Conservation (phyloP, 2,113 vertebrate species). For the Dicrurus megarhynchus region DNA sequence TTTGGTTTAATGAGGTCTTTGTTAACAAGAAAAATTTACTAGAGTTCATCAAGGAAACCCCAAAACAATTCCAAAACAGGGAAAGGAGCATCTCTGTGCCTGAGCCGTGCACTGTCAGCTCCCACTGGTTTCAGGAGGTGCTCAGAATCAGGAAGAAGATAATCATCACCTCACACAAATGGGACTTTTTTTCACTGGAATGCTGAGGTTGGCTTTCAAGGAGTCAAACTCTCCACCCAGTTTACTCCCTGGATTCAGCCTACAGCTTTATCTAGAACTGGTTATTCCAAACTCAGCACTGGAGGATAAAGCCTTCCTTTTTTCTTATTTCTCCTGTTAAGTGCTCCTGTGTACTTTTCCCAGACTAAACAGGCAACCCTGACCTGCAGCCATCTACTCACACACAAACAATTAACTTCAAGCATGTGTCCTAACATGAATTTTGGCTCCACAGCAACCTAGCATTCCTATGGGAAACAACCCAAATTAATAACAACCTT, state of each 20-base stretch:
- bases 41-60: neutral
- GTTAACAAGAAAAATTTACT: neutral
- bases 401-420: slow-evolving; percentile 56
- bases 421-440: slow-evolving; percentile 61
- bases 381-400: slow-evolving; percentile 57
- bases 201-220: slow-evolving; percentile 52
- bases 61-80: neutral
- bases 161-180: neutral
- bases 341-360: slow-evolving; percentile 37
- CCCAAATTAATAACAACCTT: slow-evolving; percentile 63
- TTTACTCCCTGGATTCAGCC: slow-evolving; percentile 31
- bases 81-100: neutral
- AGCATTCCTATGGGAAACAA: slow-evolving; percentile 57
- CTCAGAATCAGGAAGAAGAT: slow-evolving; percentile 15
- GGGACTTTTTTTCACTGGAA: slow-evolving; percentile 27
- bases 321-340: slow-evolving; percentile 40
- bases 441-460: slow-evolving; percentile 29
- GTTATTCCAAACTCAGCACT: slow-evolving; percentile 48
- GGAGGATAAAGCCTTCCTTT: slow-evolving; percentile 34
- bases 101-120: neutral
- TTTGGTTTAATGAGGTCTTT: neutral
- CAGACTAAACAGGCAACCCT: slow-evolving; percentile 57
- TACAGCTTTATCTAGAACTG: slow-evolving; percentile 38
- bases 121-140: neutral
- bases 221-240: slow-evolving; percentile 33